Conservation (phyloP, 2,797 vertebrate species). For the Rhadinocentrus ornatus region DNA sequence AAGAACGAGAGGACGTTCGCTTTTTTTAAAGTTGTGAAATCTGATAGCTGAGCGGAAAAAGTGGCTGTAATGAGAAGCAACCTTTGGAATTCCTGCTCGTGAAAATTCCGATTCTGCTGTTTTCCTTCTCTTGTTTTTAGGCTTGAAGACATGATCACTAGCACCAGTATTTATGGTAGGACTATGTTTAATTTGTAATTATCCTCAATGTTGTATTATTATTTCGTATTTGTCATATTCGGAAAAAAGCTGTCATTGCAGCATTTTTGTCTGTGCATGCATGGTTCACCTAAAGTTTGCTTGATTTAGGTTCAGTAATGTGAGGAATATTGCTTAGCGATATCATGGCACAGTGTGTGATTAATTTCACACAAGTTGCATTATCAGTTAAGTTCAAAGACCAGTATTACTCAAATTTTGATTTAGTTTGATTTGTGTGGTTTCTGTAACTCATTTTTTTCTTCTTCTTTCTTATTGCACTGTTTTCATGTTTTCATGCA, state of each 20-base stretch:
- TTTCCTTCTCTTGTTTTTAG: slow-evolving; percentile 85
- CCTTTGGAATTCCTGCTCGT: slow-evolving; percentile 99
- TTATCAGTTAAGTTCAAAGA: slow-evolving; percentile 44
- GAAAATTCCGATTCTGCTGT: slow-evolving; percentile 96
- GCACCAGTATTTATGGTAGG: slow-evolving; percentile 98
- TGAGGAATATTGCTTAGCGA: slow-evolving; percentile 19
- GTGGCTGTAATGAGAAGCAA: slow-evolving; percentile 97
- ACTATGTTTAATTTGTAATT: slow-evolving; percentile 89
- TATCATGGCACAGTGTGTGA: slow-evolving; percentile 19
- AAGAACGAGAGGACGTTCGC: slow-evolving; percentile 86
- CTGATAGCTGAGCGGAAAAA: slow-evolving; percentile 93
- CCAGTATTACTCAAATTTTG: slow-evolving; percentile 35
- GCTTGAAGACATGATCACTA: slow-evolving; percentile 99
- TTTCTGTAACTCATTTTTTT: slow-evolving; percentile 31
- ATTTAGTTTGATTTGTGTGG: slow-evolving; percentile 29
- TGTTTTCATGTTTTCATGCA: slow-evolving; percentile 47
- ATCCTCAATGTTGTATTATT: slow-evolving; percentile 41
- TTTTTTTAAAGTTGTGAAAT: slow-evolving; percentile 90
- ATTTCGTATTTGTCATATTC: slow-evolving; percentile 45
- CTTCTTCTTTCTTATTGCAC: slow-evolving; percentile 20
- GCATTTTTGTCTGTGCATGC: slow-evolving; percentile 58
- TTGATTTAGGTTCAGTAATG: slow-evolving; percentile 26
- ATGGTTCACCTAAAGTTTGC: slow-evolving; percentile 55
- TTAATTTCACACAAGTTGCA: slow-evolving; percentile 39
- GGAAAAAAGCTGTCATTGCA: slow-evolving; percentile 15